Evolutionary conservation across 2,888 invertebrate genomes (phyloP), one percentile per base, ranked within the genome.

Genomic region (Cantharis rufa): DNA sequence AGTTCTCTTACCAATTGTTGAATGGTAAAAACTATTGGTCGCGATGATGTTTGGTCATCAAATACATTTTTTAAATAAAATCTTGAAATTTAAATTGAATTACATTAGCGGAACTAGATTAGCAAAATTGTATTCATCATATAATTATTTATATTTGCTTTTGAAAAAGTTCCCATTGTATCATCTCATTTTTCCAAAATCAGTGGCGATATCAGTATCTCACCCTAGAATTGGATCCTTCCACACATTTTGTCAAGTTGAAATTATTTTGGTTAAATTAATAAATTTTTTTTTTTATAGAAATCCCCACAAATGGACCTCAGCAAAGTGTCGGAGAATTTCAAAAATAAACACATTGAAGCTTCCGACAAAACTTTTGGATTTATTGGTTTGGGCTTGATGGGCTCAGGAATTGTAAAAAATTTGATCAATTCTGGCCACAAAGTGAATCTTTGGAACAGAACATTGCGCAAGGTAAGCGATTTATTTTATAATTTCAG

Each of bases 391-490:
- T 91, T 98, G 32, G 98, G 98, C 75, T 96, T 96, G 86, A 98
- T 98, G 95, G 98, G 98, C 70, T 93, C 95, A 78, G 97, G 97
- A 24, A 95, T 98, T 86, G 97, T 98, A 15, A 97, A 97, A 91
- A 98, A 98, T 88, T 91, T 98, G 72, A 92, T 98, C 84, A 94
- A 95, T 88, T 96, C 97, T 4, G 98, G 98, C 0, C 98, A 98
- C 87, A 94, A 94, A 85, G 96, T 98, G 72, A 92, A 95, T 81
- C 93, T 98, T 72, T 98, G 98, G 98, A 98, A 98, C 90, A 92
- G 98, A 84, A 95, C 96, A 73, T 92, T 94, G 72, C 93, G 94
- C 78, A 98, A 97, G 95, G 96, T 96, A 90, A 90, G 94, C 91
- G 73, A 69, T 64, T 72, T 74, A 76, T 69, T 72, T 73, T 79